Base-by-base conservation (phyloP, 2,888 invertebrate genomes). In the Hetaerina titia region DNA sequence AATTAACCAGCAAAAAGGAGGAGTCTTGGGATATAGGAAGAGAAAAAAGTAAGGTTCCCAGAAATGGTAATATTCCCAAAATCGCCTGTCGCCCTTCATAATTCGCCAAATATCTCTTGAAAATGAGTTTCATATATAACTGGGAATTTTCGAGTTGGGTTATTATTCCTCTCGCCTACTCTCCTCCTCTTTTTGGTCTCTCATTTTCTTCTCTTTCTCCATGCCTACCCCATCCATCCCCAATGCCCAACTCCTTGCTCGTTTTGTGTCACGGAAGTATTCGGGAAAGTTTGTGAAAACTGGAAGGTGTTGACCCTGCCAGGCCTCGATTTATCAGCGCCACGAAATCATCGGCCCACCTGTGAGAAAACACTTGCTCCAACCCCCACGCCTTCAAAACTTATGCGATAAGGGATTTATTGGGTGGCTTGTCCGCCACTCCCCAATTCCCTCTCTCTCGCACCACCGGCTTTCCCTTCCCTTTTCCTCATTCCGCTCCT, bases 101-200 rank as follows among this genome's bases (percentile, higher is more conserved):
- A 60, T 90, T 64, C 63, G 90, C 58, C 90, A 45, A 90, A 90
- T 90, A 90, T 90, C 90, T 90, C 90, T 45, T 45, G 90, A 90
- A 90, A 90, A 64, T 64, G 64, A 90, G 90, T 90, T 90, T 31
- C 90, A 64, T 63, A 25, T 25, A 31, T 31, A 45, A 63, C 64
- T n/a, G 58, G 25, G 45, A 64, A 63, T 56, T 90, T 22, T 45
- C 45, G 45, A 64, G 45, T 63, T 25, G 90, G 63, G 63, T 45
- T 90, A 22, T 90, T 69, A 64, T 64, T 45, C 13, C 90, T 45
- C 31, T 45, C 9, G 13, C 64, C 45, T 64, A 15, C 63, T 57
- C 58, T 19, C 15, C 56, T 22, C 22, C 19, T 13, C 25, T 1
- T 15, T 63, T 64, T 31, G 15, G 22, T 31, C 60, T 31, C 64